Evolutionary conservation across 2,888 invertebrate genomes (phyloP).

Genomic region (Amiota minor): DNA sequence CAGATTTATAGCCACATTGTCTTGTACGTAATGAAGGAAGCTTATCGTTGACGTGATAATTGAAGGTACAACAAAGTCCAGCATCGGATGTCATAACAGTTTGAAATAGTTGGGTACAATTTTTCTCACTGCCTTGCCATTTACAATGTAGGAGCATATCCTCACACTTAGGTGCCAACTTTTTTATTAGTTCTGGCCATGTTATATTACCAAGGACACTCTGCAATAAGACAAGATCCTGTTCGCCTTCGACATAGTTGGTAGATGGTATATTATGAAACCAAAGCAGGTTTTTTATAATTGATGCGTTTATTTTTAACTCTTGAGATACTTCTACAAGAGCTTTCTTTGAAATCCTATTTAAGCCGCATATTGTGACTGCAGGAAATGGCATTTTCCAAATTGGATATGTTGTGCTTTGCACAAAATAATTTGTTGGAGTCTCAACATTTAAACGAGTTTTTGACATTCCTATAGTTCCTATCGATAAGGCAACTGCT

Average conservation of each 20-base stretch:
- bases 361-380: constrained; percentile 76
- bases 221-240: neutral
- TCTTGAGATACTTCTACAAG: constrained; percentile 58
- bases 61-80: constrained; percentile 80
- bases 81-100: constrained; percentile 73
- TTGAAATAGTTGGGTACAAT: constrained; percentile 76
- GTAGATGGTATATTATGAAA: constrained; percentile 42
- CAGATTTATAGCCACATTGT: constrained; percentile 79
- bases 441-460: constrained; percentile 76
- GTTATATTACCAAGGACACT: constrained; percentile 49
- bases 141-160: constrained; percentile 76
- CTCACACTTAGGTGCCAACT: constrained; percentile 75
- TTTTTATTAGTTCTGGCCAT: constrained; percentile 49
- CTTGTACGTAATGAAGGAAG: constrained; percentile 73
- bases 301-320: constrained; percentile 67
- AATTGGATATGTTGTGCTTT: constrained; percentile 74
- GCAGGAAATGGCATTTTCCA: constrained; percentile 76
- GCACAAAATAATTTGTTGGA: constrained; percentile 76
- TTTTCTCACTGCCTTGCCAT: constrained; percentile 76
- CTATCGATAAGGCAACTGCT: constrained; percentile 75
- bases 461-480: constrained; percentile 75
- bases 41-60: constrained; percentile 74
- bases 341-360: constrained; percentile 73
- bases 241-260: neutral
- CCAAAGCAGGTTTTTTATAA: constrained; percentile 50